Evolutionary conservation across 2,797 vertebrate species (phyloP), one percentile per base, ranked within the genome.

Genomic region (Oryzias sinensis): DNA sequence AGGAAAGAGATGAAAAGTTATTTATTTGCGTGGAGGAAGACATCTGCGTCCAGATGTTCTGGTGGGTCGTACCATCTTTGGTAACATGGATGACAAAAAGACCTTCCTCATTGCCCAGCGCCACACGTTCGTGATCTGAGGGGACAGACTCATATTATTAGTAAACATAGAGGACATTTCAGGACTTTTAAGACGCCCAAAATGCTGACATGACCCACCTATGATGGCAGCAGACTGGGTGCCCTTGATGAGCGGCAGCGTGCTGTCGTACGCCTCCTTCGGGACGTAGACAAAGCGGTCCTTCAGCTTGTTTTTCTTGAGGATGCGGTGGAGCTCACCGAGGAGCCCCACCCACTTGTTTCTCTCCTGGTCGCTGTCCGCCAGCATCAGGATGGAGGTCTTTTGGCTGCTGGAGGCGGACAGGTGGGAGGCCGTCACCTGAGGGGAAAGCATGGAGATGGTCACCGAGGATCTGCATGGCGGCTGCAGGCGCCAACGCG

Each of bases 221-320:
- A 98, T 94, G 86, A 98, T 97, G 61, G 95, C 91, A 57, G 97
- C 96, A 49, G 96, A 94, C 88, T 98, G 97, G 4, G 96, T 96
- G 14, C 94, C 97, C 91, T 98, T 99, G 85, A 99, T 99, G 89
- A 98, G 95, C 16, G 96, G 97, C 64, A 99, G 92, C 16, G 95
- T 94, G 90, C 96, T 94, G 90, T 99, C 97, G 54, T 99, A 99
- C 4, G 97, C 97, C 87, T 99, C 97, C 88, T 98, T 98, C 83
- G 97, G 96, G 52, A 95, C 86, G 66, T 97, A 99, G 71, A 99
- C 96, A 0, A 95, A 95, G 20, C 97, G 95, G 70, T 99, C 97
- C 89, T 98, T 96, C 56, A 98, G 94, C 72, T 99, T 99, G 91
- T 95, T 99, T 87, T 98, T 98, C 93, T 94, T 97, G 78, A 99